Percentiles rank a stretch among this genome's conserved stretches.
Evolutionary conservation across 2,797 vertebrate species (phyloP).

Genomic region (Chromobotia macracanthus): DNA sequence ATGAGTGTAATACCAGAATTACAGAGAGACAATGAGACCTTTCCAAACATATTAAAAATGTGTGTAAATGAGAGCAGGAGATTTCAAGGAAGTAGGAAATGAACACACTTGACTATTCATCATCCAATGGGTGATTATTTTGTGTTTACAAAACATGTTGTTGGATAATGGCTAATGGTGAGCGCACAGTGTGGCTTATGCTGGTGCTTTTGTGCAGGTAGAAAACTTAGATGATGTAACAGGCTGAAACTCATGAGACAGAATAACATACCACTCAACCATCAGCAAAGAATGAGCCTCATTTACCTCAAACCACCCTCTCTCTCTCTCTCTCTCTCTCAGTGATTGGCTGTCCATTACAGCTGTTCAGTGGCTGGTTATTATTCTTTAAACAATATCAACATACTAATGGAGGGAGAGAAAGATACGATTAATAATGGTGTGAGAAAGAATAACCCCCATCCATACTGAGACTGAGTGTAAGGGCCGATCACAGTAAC

Average conservation of each 20-base stretch:
- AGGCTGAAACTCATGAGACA: conserved; percentile 46
- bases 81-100: conserved; percentile 6
- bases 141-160: conserved; percentile 7
- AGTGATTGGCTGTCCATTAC: conserved; percentile 52
- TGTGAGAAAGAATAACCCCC: conserved; percentile 1
- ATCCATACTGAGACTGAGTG: neutral
- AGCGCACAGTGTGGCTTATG: conserved; percentile 9
- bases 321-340: conserved; percentile 21
- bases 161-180: conserved; percentile 4
- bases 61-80: neutral
- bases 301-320: conserved; percentile 45
- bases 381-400: conserved; percentile 51
- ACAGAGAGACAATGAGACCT: neutral
- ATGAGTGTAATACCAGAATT: neutral
- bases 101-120: neutral
- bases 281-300: conserved; percentile 52
- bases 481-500: neutral
- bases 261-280: conserved; percentile 44
- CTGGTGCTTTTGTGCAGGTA: conserved; percentile 34
- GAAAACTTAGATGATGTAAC: conserved; percentile 58
- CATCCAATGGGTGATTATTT: conserved; percentile 14
- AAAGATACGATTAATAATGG: conserved; percentile 18
- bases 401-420: conserved; percentile 46
- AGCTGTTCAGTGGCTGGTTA: conserved; percentile 55
- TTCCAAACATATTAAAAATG: neutral